Base-by-base conservation (phyloP, 2,113 vertebrate genomes). In the Guaruba guarouba region DNA sequence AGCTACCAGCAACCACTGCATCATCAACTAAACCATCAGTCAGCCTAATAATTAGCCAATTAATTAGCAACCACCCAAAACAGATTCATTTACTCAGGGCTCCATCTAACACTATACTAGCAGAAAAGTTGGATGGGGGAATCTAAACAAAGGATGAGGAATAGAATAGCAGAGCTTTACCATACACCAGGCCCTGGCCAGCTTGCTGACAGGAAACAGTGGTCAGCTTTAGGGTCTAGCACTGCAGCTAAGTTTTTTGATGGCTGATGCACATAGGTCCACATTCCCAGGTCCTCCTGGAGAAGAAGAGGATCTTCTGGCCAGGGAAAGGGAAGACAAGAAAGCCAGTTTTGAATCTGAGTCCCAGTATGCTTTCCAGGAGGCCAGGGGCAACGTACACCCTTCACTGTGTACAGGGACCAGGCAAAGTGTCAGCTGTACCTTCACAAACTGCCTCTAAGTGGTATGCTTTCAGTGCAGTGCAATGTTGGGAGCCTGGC, bases 1-100 rank as follows among this genome's bases (percentile, higher is more conserved):
- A 96, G 85, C 68, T 91, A 93, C 75, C 49, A 93, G 75, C 90
- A 88, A 85, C 79, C 59, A 93, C 63, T 27, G 59, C 88, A 92
- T 94, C 82, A 96, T 94, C 86, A 94, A 93, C 88, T 91, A 94
- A 96, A 89, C 88, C 88, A 96, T 96, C 93, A 96, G 90, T 94
- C 95, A 97, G 90, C 76, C 90, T 96, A 94, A 96, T 95, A 94
- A 94, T 96, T 94, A 96, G 73, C 66, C 49, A 96, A 96, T 85
- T 96, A 93, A 96, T 95, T 95, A 96, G 88, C 86, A 95, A 82
- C 83, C 83, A 94, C 83, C 66, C 73, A 96, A 95, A 93, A 64
- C 85, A 93, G 82, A 95, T 95, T 94, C 85, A 81, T 95, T 93
- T 85, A 90, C 79, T 88, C 25, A 2, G 46, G 51, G 52, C 76